A percentile compares a stretch with the other conserved stretches of the same genome.
Evolutionary conservation across 2,888 invertebrate genomes (phyloP).

Genomic region (Sinhomidia bicolor): DNA sequence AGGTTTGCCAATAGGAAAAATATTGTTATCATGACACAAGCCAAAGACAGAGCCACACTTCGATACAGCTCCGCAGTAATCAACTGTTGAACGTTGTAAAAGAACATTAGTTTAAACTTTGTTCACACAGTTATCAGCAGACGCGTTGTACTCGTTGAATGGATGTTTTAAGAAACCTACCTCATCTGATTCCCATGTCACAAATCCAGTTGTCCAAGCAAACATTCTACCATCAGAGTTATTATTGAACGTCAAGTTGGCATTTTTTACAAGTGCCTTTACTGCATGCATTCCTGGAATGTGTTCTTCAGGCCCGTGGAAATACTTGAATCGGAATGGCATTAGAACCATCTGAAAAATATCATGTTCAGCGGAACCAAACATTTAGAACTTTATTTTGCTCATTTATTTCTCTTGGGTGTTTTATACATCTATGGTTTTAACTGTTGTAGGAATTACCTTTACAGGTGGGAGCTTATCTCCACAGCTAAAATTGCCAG

Average conservation of each 20-base stretch:
- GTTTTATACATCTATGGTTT: too few relatives aligned
- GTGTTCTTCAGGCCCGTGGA: slow-evolving; percentile 85
- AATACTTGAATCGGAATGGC: slow-evolving; percentile 85
- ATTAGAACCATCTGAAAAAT: slow-evolving; percentile 84
- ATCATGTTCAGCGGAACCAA: too few relatives aligned
- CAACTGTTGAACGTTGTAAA: too few relatives aligned
- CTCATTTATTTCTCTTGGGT: neutral
- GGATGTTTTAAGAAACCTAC: too few relatives aligned
- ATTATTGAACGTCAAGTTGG: slow-evolving; percentile 84
- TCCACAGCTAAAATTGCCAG: slow-evolving; percentile 85
- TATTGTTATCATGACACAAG: slow-evolving; percentile 90
- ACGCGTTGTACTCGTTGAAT: too few relatives aligned
- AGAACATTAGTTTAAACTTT: too few relatives aligned
- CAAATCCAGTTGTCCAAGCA: slow-evolving; percentile 88
- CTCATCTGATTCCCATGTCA: slow-evolving; percentile 90
- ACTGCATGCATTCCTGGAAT: slow-evolving; percentile 87
- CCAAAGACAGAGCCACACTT: slow-evolving; percentile 88
- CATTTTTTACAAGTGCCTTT: slow-evolving; percentile 84
- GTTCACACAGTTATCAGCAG: too few relatives aligned
- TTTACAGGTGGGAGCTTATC: slow-evolving; percentile 84
- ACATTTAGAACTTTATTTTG: too few relatives aligned
- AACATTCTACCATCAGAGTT: slow-evolving; percentile 85
- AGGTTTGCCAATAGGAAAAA: slow-evolving; percentile 89
- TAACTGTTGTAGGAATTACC: too few relatives aligned
- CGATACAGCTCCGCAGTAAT: slow-evolving; percentile 89